Evolutionary conservation across 2,113 vertebrate genomes (phyloP).

Genomic region (Peromyscus californicus): DNA sequence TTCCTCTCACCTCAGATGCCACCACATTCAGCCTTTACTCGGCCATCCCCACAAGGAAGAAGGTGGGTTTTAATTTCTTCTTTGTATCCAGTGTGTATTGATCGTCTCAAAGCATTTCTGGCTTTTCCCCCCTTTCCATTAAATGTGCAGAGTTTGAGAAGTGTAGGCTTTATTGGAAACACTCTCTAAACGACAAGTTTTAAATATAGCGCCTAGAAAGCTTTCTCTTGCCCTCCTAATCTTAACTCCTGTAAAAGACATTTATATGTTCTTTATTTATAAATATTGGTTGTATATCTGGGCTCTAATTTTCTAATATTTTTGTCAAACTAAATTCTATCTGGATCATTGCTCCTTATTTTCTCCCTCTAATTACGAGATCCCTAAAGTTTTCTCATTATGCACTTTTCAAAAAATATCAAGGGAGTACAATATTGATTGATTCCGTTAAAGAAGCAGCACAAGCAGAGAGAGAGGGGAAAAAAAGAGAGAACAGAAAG

Average conservation of each 20-base stretch:
- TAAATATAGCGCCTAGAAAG: background rate
- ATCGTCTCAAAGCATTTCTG: background rate
- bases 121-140: background rate
- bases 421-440: background rate
- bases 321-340: slow-evolving; percentile 55
- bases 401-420: slow-evolving; percentile 55
- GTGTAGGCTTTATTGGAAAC: background rate
- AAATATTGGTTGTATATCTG: background rate
- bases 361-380: slow-evolving; percentile 34
- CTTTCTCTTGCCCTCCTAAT: background rate
- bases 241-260: slow-evolving; percentile 27
- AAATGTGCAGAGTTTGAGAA: slow-evolving; percentile 16
- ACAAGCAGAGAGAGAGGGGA: background rate
- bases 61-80: background rate
- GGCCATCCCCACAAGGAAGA: background rate
- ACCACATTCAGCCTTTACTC: background rate
- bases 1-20: background rate
- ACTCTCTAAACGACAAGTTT: slow-evolving; percentile 38
- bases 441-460: slow-evolving; percentile 26
- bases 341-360: background rate
- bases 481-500: background rate
- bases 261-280: slow-evolving; percentile 39
- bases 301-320: background rate
- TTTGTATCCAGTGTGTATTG: background rate
- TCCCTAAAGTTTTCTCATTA: slow-evolving; percentile 55